Conservation (phyloP, 2,797 vertebrate species). For the Karalla daura region DNA sequence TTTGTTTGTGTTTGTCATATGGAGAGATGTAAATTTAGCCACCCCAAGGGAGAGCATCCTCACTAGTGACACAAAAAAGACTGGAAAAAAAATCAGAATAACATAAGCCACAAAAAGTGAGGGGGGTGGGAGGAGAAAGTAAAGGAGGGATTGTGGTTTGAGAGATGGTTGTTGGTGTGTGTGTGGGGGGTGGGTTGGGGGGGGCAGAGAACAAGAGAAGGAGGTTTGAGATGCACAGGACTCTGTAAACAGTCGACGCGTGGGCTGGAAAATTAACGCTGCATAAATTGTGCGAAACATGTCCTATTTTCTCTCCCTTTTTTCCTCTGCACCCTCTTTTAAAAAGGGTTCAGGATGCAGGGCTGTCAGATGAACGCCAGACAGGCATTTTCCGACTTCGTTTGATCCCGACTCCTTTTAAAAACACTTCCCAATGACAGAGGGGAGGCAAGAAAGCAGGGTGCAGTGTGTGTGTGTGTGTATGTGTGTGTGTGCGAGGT, state of each 20-base stretch:
- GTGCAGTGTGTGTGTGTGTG: constrained; percentile 37
- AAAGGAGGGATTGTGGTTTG: constrained; percentile 69
- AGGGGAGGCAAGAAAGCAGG: constrained; percentile 74
- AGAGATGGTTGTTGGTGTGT: constrained; percentile 29
- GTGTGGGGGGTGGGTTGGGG: background rate
- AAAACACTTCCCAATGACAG: constrained; percentile 74
- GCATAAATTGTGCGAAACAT: constrained; percentile 83
- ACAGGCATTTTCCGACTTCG: constrained; percentile 77
- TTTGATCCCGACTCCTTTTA: constrained; percentile 80
- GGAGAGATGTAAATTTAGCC: constrained; percentile 83
- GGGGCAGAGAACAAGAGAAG: constrained; percentile 58
- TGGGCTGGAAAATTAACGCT: constrained; percentile 84
- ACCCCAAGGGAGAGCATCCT: constrained; percentile 79
- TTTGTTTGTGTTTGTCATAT: constrained; percentile 84
- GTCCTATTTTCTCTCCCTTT: constrained; percentile 79
- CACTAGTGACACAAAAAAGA: constrained; percentile 75
- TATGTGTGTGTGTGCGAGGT: constrained; percentile 33
- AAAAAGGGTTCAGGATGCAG: constrained; percentile 79
- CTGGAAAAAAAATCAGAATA: constrained; percentile 71
- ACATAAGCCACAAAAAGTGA: constrained; percentile 75
- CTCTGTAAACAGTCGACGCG: constrained; percentile 79
- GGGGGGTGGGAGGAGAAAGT: constrained; percentile 60
- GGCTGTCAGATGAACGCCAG: constrained; percentile 82
- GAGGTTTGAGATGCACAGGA: constrained; percentile 77
- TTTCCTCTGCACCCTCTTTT: constrained; percentile 74